Evolutionary conservation across 2,888 invertebrate species (phyloP), one percentile per base, ranked within the genome.

Genomic region (Agrotis segetum): DNA sequence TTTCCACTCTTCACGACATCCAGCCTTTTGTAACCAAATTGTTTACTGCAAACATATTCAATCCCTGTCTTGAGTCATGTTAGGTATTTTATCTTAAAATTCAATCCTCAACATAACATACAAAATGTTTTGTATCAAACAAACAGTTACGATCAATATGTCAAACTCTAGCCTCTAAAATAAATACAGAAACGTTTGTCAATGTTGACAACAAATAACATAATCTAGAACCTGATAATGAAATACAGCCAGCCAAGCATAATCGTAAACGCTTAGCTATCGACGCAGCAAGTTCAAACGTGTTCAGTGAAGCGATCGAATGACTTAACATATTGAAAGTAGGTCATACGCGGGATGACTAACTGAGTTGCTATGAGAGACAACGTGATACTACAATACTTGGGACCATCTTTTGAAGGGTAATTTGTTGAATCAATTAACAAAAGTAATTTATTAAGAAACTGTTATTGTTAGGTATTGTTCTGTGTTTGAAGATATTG

Each of bases 341-440:
- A 83, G 92, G 88, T 85, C 91, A 86, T 68, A 80, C 85, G 79
- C 79, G 76, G 72, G 81, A 85, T 91, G 92, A 91, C 87, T 91
- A 88, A 90, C 77, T 56, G 21, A 73, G 67, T 74, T 70, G 75
- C 71, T 81, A 84, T 74, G 76, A 74, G 64, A 73, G 19, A 58
- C 67, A 71, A 79, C 67, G 65, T 75, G 71, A 55, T 74, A 53
- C n/a, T 44, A 58, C 50, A 56, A 50, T 44, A 40, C 56, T 53
- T 59, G 19, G 61, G 47, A 55, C n/a, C 52, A 58, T 52, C 50
- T 63, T 71, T 67, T 81, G 67, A 77, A 67, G 61, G 61, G 67
- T 52, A 62, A 71, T 77, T 64, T 77, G 64, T 71, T 69, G 75
- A 55, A 68, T 74, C 29, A 64, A 61, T 76, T 58, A 71, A 24